Evolutionary conservation across 2,797 vertebrate species (phyloP).

Genomic region (Eidolon dupreanum): DNA sequence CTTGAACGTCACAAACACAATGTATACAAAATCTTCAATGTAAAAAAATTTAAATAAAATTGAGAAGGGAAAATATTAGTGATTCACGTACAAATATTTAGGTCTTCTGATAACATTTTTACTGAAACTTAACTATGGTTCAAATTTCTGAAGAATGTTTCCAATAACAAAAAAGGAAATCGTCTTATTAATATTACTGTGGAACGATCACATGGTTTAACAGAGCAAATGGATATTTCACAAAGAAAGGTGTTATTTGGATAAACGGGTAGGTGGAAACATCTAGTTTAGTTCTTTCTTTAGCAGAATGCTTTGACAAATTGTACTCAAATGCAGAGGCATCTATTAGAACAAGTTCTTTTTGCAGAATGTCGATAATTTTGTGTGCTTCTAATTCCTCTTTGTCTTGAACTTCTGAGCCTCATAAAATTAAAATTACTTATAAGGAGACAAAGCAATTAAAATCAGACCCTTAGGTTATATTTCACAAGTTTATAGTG

Average conservation of each 20-base stretch:
- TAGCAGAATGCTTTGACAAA: slow-evolving; percentile 48
- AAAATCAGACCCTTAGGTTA: neutral
- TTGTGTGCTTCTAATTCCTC: slow-evolving; percentile 43
- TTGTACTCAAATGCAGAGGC: slow-evolving; percentile 15
- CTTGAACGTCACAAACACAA: neutral
- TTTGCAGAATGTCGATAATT: slow-evolving; percentile 26
- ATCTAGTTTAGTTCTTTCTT: slow-evolving; percentile 52
- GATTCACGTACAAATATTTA: neutral
- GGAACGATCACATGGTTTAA: slow-evolving; percentile 10
- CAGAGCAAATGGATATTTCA: slow-evolving; percentile 30
- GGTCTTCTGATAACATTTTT: slow-evolving; percentile 21
- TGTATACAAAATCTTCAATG: neutral
- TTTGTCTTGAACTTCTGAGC: slow-evolving; percentile 33
- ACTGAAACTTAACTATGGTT: slow-evolving; percentile 21
- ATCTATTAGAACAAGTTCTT: slow-evolving; percentile 50
- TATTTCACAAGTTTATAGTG: neutral
- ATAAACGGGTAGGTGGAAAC: slow-evolving; percentile 63
- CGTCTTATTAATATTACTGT: slow-evolving; percentile 57
- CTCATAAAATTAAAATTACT: slow-evolving; percentile 40
- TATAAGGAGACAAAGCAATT: slow-evolving; percentile 4
- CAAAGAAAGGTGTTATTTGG: slow-evolving; percentile 63
- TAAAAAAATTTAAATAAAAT: neutral
- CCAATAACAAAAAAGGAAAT: slow-evolving; percentile 32
- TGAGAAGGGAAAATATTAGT: neutral
- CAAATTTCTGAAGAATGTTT: slow-evolving; percentile 46